A percentile compares a stretch with the other conserved stretches of the same genome.
phyloP scores from a whole-genome alignment of 2,888 invertebrate genomes.

The Seira ritae region DNA sequence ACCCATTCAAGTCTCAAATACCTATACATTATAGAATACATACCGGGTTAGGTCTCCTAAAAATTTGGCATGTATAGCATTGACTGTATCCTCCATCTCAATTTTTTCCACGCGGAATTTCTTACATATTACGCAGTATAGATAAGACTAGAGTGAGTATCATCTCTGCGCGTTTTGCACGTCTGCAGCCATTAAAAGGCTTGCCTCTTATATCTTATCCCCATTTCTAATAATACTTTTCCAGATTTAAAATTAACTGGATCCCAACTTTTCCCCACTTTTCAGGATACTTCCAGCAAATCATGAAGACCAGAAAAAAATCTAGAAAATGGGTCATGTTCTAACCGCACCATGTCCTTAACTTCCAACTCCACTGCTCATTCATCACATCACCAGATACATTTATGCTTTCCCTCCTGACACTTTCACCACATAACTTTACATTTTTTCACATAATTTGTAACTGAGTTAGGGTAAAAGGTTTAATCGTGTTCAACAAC shows the following conservation, averaged over 20 bases:
- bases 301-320: background rate
- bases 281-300: background rate
- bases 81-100: conserved; percentile 11
- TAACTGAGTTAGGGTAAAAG: background rate
- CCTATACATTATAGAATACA: background rate
- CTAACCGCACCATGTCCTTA: conserved; percentile 3
- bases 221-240: background rate
- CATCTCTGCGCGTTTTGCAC: background rate
- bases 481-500: background rate
- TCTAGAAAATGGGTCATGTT: conserved; percentile 36
- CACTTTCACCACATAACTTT: conserved; percentile 2
- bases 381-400: background rate
- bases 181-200: background rate
- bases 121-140: conserved; percentile 46
- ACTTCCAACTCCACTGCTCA: background rate
- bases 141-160: conserved; percentile 31
- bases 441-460: conserved; percentile 6
- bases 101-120: conserved; percentile 15
- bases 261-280: background rate
- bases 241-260: conserved; percentile 2
- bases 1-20: no score
- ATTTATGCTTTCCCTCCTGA: background rate
- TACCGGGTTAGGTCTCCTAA: background rate
- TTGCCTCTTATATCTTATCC: background rate
- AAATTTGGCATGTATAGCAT: conserved; percentile 16